Conservation (phyloP, 2,113 vertebrate species). For the Megalops atlanticus region DNA sequence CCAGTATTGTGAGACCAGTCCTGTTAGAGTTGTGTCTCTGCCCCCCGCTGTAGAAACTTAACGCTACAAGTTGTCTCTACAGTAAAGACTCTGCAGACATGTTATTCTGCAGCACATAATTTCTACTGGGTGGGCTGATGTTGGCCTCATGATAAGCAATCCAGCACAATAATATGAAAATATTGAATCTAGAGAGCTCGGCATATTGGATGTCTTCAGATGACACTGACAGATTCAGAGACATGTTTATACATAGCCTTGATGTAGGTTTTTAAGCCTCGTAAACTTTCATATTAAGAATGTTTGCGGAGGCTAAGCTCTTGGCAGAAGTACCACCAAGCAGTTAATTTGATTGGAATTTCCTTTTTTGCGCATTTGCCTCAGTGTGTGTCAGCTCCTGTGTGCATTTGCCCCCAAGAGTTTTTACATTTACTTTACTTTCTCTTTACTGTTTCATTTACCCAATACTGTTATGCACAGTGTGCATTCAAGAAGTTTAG, state of each 20-base stretch:
- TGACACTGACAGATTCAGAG: no score
- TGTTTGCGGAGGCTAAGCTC: no score
- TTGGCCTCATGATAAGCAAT: neutral
- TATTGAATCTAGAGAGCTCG: neutral
- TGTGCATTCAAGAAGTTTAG: no score
- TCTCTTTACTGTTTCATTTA: no score
- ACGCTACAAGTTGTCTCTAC: neutral
- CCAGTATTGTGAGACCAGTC: neutral
- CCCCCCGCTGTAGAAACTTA: neutral
- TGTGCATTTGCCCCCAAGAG: neutral
- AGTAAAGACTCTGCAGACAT: neutral
- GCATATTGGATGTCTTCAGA: neutral
- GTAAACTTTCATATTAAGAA: no score
- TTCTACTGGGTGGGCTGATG: conserved; percentile 41
- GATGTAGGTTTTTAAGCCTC: no score
- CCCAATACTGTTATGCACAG: no score
- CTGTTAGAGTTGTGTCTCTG: neutral
- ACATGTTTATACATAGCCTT: no score
- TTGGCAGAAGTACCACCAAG: no score
- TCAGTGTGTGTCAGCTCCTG: neutral
- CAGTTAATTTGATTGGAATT: no score
- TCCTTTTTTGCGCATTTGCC: no score
- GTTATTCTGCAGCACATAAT: conserved; percentile 8
- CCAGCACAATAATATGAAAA: neutral
- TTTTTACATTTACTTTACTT: no score